phyloP scores from a whole-genome alignment of 2,888 invertebrate genomes.

The Cheilosia variabilis region DNA sequence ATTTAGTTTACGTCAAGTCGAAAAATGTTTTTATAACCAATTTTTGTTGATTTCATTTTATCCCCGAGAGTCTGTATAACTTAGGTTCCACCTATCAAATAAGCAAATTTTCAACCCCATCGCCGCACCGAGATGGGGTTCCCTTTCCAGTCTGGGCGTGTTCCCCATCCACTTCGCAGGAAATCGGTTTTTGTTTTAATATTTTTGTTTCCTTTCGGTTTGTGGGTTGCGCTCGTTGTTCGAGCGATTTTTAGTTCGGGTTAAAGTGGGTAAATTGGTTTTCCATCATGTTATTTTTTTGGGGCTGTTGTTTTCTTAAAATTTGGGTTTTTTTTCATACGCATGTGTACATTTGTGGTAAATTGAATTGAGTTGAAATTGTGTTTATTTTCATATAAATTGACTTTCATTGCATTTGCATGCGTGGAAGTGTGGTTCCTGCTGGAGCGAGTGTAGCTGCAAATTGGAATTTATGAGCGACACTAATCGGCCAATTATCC shows the following conservation, averaged over 20 bases:
- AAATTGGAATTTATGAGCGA: conserved; percentile 63
- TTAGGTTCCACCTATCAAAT: conserved; percentile 52
- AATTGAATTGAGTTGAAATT: conserved; percentile 70
- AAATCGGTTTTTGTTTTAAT: conserved; percentile 72
- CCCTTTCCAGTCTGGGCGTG: background rate
- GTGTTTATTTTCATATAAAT: conserved; percentile 73
- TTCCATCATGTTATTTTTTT: conserved; percentile 51
- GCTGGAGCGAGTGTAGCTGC: conserved; percentile 13
- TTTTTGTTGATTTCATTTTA: conserved; percentile 68
- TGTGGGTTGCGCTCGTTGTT: background rate
- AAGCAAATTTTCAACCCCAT: conserved; percentile 73
- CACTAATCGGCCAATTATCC: conserved; percentile 52
- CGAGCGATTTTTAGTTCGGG: conserved; percentile 53
- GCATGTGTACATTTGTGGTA: conserved; percentile 58
- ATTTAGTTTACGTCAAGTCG: conserved; percentile 57
- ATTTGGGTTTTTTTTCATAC: conserved; percentile 37
- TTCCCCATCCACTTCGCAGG: conserved; percentile 16
- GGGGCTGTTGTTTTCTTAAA: conserved; percentile 59
- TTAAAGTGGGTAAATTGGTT: conserved; percentile 72
- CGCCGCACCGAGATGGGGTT: conserved; percentile 30
- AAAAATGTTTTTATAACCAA: conserved; percentile 70
- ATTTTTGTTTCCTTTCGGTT: conserved; percentile 17
- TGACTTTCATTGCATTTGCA: conserved; percentile 55
- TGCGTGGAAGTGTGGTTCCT: background rate
- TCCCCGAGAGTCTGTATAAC: conserved; percentile 40